Evolutionary conservation across 2,888 invertebrate species (phyloP), one percentile per base, ranked within the genome.

Genomic region (Nemoura dubitans): DNA sequence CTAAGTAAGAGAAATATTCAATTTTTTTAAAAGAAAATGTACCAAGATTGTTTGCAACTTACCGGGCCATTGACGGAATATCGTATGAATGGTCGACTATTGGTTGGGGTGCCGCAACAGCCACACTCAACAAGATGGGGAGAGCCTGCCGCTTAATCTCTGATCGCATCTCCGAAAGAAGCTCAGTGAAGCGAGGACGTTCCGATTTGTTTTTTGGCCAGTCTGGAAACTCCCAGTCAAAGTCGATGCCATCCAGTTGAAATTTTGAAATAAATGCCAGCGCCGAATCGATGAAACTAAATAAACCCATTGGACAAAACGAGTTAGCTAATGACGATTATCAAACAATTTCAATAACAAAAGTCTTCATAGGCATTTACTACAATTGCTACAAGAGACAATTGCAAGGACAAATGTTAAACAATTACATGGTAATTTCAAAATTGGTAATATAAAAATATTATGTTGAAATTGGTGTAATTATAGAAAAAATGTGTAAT

Each of bases 171-270:
- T 97, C 97, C 87, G 94, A 92, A 6, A 97, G 91, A 30, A 97
- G 91, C 89, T 96, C 95, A 0, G 95, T 94, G 89, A 97, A 96
- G 91, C 96, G 95, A 90, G 95, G 94, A 86, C 94, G 93, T 90
- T 97, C 95, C 29, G 94, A 92, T 87, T 91, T 91, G 88, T 91
- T 89, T 83, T 89, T 90, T 77, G 90, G 89, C 90, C 95, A 93
- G 0, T 94, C 95, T 0, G 97, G 97, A 91, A 97, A 98, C 90
- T 98, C 98, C 97, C 97, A 97, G 90, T 97, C 97, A 42, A 97
- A 91, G 91, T 97, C 96, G 0, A 96, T 91, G 6, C 96, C 96
- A 91, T 96, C 96, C 36, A 96, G 91, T 76, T 92, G 92, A 88
- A 93, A 93, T 30, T 92, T 91, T 87, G 92, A 92, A 42, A 95